Percentiles rank a stretch among this genome's conserved stretches.
Conservation (phyloP, 2,888 invertebrate genomes). For the Axea sp. region DNA sequence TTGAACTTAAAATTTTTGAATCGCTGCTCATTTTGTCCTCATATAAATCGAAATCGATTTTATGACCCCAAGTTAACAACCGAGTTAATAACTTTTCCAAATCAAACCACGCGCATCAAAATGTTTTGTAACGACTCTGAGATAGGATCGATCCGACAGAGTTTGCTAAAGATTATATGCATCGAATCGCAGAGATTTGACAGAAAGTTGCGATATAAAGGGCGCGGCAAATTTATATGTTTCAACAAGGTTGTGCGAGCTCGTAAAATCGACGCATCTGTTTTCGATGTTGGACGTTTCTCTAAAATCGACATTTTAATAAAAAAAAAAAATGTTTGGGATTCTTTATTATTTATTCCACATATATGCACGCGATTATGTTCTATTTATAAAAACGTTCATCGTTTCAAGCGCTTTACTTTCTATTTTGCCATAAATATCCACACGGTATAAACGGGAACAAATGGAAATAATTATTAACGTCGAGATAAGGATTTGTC, state of each 20-base stretch:
- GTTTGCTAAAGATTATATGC: conserved; percentile 38
- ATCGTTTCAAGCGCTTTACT: too few relatives aligned
- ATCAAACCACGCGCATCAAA: conserved; percentile 8
- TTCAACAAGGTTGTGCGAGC: conserved; percentile 22
- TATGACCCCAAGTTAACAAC: conserved; percentile 14
- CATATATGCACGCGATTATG: conserved; percentile 12
- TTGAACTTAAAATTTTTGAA: too few relatives aligned
- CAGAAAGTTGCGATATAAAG: conserved; percentile 37
- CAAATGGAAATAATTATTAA: conserved; percentile 19
- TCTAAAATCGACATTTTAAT: conserved; percentile 20
- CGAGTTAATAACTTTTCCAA: conserved; percentile 29
- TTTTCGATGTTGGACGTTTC: conserved; percentile 31
- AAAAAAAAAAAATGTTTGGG: too few relatives aligned
- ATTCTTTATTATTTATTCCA: conserved; percentile 8
- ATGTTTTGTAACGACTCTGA: conserved; percentile 14
- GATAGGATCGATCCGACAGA: conserved; percentile 9
- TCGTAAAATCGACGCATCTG: conserved; percentile 43
- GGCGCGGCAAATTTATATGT: conserved; percentile 12
- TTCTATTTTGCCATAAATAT: too few relatives aligned
- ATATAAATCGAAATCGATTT: too few relatives aligned
- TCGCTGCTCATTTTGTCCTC: too few relatives aligned
- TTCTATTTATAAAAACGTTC: conserved; percentile 9
- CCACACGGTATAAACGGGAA: too few relatives aligned
- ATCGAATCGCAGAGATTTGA: conserved; percentile 39
- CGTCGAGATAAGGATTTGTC: conserved; percentile 11